Base-by-base conservation (phyloP, 2,113 vertebrate genomes). In the Cairina moschata region DNA sequence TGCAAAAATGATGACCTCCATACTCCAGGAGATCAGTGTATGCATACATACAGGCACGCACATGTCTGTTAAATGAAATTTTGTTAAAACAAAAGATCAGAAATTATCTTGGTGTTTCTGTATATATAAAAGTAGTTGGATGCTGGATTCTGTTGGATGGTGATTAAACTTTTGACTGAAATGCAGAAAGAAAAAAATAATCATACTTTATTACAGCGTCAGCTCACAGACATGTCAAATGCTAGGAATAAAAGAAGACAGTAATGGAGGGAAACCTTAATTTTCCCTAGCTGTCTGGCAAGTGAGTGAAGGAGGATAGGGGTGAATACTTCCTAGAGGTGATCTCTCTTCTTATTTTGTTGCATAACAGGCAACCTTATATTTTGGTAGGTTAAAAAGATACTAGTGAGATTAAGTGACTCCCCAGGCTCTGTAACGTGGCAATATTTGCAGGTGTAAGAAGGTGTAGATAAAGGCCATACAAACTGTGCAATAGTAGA, bases 1-100 rank as follows among this genome's bases (percentile, higher is more conserved):
- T 76, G 9, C 25, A 56, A 56, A 68, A 72, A n/a, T 79, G 23
- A 32, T 34, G 26, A 40, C 38, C 17, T 68, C 15, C 8, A 1
- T 81, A 38, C 73, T 62, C 12, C 14, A 28, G 50, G 82, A 46
- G 18, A 68, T 81, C 5, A 48, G 29, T 44, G 23, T 50, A 46
- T 46, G 6, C 1, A 0, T 54, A 23, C 13, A 46, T 10, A 26
- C 13, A 5, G 34, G 38, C 0, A 40, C 38, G 40, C 26, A 65
- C 29, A 40, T 40, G 10, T 15, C 29, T 65, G 13, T 74, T 65
- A 60, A 84, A 71, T 40, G 29, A 44, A 55, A 67, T 87, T 48
- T 75, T 72, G 32, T 32, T 60, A 20, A 36, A 26, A 32, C 13
- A 32, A 21, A 91, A 56, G 6, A 34, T 42, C 17, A 8, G 3